Base-by-base conservation (phyloP, 2,113 vertebrate genomes). In the Tragelaphus strepsiceros region DNA sequence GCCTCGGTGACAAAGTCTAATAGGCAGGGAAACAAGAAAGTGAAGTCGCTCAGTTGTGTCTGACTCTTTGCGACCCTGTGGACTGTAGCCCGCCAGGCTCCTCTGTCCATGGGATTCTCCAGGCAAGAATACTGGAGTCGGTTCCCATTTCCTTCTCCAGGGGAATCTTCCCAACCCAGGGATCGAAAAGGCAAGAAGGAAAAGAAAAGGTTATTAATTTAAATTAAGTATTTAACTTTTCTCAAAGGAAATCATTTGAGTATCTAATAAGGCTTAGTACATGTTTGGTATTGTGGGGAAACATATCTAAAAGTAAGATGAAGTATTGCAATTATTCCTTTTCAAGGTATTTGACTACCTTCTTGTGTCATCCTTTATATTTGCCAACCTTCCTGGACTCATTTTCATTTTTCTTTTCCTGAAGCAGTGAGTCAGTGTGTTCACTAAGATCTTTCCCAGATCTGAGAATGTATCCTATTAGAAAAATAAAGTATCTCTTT, bases 41-140 rank as follows among this genome's bases (percentile, higher is more conserved):
- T 30, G 61, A 62, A 62, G 61, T 15, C 0, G 0, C 6, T 62
- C 13, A 62, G 61, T 62, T 6, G 0, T 62, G 28, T 62, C 28
- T 1, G 0, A 62, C 28, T 62, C 61, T 62, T 62, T 32, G 14
- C 0, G 6, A 62, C 1, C 61, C 61, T 0, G 0, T 62, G 6
- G 3, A 32, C 61, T 7, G 14, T 32, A 62, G 61, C 6, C 13
- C 0, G 0, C 28, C 28, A 62, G 28, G 61, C 6, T 32, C 28
- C 28, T 32, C 28, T 32, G 28, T 62, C 28, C 61, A 62, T 62
- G 28, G 61, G 28, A 62, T 30, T 62, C 28, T 62, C 61, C 61
- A 62, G 28, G 13, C 28, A 15, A 62, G 2, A 62, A 7, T 62
- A 62, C 61, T 62, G 61, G 61, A 62, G 22, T 62, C 28, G 61